Evolutionary conservation across 1,140 invertebrate genomes (phyloP), one percentile per base, ranked within the genome.

Genomic region (Drosophila arawakana): DNA sequence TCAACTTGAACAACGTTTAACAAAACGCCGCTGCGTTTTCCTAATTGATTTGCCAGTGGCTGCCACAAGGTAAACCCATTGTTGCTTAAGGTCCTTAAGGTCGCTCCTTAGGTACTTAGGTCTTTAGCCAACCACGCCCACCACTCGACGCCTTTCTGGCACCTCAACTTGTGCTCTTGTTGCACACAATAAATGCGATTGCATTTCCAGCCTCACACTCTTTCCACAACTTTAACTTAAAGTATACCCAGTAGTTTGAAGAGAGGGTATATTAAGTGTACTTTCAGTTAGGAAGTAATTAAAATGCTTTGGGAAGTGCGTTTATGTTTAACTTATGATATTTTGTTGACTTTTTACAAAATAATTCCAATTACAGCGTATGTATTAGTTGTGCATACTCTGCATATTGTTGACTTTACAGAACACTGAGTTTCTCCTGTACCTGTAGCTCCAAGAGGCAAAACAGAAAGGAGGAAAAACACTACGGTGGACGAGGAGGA

Each of bases 41-140:
- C 80, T 86, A 88, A 86, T 86, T 88, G 82, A 88, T 88, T 86
- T 86, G 83, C 80, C 47, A 69, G 50, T 63, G 46, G 49, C 49
- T 37, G 46, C 67, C 18, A 47, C 54, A 18, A 30, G 47, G 67
- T 52, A 54, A 72, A 54, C 50, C 68, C n/a, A 37, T 37, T 54
- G 66, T 55, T 62, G 66, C 66, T 70, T 62, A 62, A 70, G 79
- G 75, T 73, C 72, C 76, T 82, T 67, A 47, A 73, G 76, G 49
- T 62, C 59, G 68, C 62, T 60, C 18, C 57, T 54, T 35, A 68
- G 73, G 72, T 66, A 50, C 55, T 70, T 55, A 49, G 50, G 62
- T 65, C 68, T 37, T 49, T 18, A 30, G 50, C 18, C 39, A 47
- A 30, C 43, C 37, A 34, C 30, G 35, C 37, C 37, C 25, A 34